Conservation (phyloP, 2,113 vertebrate genomes). For the Nothoprocta perdicaria region DNA sequence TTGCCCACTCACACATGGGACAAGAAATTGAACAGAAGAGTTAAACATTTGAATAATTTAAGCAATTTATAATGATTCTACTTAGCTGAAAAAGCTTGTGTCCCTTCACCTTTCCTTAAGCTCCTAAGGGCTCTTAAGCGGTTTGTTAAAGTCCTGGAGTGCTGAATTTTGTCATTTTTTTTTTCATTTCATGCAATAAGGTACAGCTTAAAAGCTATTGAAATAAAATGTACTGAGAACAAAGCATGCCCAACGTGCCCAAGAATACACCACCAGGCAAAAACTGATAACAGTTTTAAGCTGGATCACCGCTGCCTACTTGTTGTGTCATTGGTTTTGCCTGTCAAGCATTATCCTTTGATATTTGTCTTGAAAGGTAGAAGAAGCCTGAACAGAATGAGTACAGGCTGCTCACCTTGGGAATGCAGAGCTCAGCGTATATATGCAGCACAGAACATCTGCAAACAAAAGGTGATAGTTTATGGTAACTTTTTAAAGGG, state of each 20-base stretch:
- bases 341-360: background rate
- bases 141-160: conserved; percentile 5
- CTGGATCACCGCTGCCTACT: conserved; percentile 55
- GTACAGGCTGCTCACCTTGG: background rate
- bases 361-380: background rate
- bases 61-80: background rate
- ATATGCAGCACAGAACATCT: background rate
- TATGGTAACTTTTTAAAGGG: background rate
- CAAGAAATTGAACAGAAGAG: conserved; percentile 17
- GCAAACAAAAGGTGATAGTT: background rate
- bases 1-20: conserved; percentile 2
- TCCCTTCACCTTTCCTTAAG: background rate
- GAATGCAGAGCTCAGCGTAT: background rate
- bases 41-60: conserved; percentile 24
- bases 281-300: conserved; percentile 69
- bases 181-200: conserved; percentile 10
- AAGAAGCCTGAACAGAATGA: background rate
- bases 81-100: background rate
- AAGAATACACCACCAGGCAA: conserved; percentile 44
- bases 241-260: conserved; percentile 21
- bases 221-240: conserved; percentile 20
- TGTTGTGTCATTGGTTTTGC: background rate
- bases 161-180: conserved; percentile 15
- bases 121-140: background rate
- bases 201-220: background rate